Evolutionary conservation across 1,140 invertebrate species (phyloP), one percentile per base, ranked within the genome.

Genomic region (Medauroidea extradentata): DNA sequence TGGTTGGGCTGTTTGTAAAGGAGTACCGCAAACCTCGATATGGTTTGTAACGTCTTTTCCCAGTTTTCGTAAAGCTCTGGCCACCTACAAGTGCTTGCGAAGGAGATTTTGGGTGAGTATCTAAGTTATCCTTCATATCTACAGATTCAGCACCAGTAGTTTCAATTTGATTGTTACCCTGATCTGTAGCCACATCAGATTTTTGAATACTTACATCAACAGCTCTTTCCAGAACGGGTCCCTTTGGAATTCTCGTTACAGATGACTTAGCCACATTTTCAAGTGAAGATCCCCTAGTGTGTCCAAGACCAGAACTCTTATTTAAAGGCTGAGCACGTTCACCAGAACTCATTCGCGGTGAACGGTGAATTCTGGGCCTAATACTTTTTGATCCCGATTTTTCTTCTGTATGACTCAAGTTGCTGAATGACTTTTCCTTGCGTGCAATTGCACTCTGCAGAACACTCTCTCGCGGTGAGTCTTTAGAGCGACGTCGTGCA

Each of bases 381-480:
- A 51, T 14, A 62, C 21, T 5, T 69, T 13, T 23, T 73, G 74
- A 48, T 73, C 77, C 1, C 73, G 25, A 11, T 34, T 57, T 57
- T 9, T 57, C 56, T 21, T 57, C 56, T 13, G 44, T 16, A 7
- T 54, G 65, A 0, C 75, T 73, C 2, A 75, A 70, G 57, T 70
- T 73, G 53, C 60, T 73, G 16, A 77, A 81, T 7, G 73, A 76
- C 57, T 81, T 82, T 61, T 81, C 79, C 63, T 81, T 82, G 18
- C 81, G 72, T 3, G 80, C 79, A 59, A 82, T 81, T 3, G 80
- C 80, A 69, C 77, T 81, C 48, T 81, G 77, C 44, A 81, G 63
- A 2, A 81, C 73, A 56, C 76, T 75, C 54, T 81, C 79, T 23
- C 73, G 71, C 13, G 69, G 70, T 18, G 65, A 73, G 44, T 81